A percentile compares a stretch with the other conserved stretches of the same genome.
Conservation (phyloP, 2,888 invertebrate genomes). For the Spilarctia lutea region DNA sequence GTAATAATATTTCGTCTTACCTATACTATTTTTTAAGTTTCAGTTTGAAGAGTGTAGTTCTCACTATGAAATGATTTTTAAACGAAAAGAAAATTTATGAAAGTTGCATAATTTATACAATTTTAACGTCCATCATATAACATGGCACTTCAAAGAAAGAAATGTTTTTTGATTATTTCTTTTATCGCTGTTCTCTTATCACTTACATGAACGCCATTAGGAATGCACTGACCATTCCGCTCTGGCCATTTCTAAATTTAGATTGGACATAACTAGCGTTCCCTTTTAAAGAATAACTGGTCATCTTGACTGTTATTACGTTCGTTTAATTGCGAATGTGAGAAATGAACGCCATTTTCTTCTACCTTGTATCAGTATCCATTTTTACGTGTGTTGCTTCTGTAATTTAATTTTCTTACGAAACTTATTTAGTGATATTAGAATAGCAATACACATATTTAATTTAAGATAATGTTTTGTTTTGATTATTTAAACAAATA, state of each 20-base stretch:
- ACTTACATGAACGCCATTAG: conserved; percentile 46
- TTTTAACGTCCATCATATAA: neutral
- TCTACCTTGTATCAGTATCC: conserved; percentile 38
- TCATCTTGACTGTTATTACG: conserved; percentile 62
- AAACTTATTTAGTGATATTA: neutral
- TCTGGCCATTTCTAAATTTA: conserved; percentile 74
- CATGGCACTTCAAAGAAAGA: neutral
- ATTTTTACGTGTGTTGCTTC: conserved; percentile 21
- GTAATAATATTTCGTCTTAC: neutral
- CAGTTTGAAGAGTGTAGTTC: neutral
- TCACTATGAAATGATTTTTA: neutral
- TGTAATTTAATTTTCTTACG: conserved; percentile 14
- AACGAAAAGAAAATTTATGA: neutral
- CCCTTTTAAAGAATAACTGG: conserved; percentile 71
- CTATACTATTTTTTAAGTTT: neutral
- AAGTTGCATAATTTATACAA: neutral
- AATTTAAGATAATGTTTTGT: neutral
- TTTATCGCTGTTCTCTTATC: conserved; percentile 25
- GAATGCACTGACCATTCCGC: conserved; percentile 63
- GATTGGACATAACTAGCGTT: conserved; percentile 68
- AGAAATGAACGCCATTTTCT: conserved; percentile 43
- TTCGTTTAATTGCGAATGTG: conserved; percentile 52
- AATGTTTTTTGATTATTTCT: neutral
- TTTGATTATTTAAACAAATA: neutral
- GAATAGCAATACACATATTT: neutral